Evolutionary conservation across 2,797 vertebrate species (phyloP).

Genomic region (Microchirus variegatus): DNA sequence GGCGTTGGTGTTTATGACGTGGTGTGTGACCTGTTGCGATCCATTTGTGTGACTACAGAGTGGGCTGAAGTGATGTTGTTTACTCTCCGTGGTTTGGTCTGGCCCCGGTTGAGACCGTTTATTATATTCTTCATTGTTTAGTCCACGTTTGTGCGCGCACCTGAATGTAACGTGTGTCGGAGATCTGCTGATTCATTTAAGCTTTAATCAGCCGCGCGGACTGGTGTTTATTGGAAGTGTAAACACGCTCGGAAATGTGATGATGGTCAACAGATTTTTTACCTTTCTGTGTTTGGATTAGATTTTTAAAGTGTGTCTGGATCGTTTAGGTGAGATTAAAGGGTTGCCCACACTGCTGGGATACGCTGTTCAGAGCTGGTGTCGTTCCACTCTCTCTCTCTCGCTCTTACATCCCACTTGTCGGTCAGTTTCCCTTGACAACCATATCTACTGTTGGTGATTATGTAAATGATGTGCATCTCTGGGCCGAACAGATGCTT

Average conservation of each 20-base stretch:
- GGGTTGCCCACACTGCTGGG: constrained; percentile 9
- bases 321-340: constrained; percentile 28
- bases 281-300: constrained; percentile 9
- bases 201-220: constrained; percentile 11
- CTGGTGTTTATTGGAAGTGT: constrained; percentile 14
- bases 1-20: constrained; percentile 15
- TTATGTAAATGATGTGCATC: constrained; percentile 66
- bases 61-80: constrained; percentile 31
- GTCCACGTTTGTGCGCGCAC: not conserved
- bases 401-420: constrained; percentile 28
- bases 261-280: constrained; percentile 24
- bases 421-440: constrained; percentile 62
- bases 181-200: constrained; percentile 8
- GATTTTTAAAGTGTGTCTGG: constrained; percentile 23
- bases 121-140: constrained; percentile 29
- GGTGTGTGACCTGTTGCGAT: constrained; percentile 36
- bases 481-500: constrained; percentile 49
- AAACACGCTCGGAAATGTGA: constrained; percentile 17
- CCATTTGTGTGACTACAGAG: constrained; percentile 37
- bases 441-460: constrained; percentile 62
- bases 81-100: constrained; percentile 33
- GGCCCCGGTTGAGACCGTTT: constrained; percentile 29
- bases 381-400: constrained; percentile 4
- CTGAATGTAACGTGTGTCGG: constrained; percentile 9
- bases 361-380: constrained; percentile 4